phyloP scores from a whole-genome alignment of 2,113 vertebrate genomes.

The Laterallus jamaicensis region DNA sequence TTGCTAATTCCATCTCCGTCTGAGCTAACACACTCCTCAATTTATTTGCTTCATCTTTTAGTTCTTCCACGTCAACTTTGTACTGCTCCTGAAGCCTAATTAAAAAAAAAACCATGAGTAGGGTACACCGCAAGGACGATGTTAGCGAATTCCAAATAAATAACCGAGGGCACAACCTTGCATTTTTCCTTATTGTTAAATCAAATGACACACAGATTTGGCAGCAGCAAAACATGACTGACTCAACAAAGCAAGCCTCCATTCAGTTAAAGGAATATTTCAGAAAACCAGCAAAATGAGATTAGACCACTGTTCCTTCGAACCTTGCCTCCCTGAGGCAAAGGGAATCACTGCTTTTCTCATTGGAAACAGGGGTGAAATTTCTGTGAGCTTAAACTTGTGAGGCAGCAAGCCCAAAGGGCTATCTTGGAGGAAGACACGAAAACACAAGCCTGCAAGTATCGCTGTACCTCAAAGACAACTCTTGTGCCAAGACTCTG shows the following conservation, averaged over 20 bases:
- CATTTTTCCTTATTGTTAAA: neutral
- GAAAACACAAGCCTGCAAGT: no score
- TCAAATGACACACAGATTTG: neutral
- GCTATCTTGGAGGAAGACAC: no score
- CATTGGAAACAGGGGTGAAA: neutral
- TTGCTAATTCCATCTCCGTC: no score
- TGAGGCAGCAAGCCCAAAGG: no score
- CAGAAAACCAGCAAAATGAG: neutral
- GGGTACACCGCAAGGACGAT: neutral
- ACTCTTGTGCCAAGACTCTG: no score
- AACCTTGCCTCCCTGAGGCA: neutral
- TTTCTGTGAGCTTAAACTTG: no score
- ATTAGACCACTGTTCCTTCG: neutral
- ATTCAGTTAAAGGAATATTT: neutral
- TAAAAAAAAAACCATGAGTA: conserved; percentile 36
- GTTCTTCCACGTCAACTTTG: no score
- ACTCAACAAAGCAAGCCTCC: neutral
- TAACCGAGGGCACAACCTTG: neutral
- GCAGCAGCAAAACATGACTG: neutral
- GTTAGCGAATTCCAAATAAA: neutral
- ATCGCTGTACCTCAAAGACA: no score
- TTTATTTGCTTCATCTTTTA: no score
- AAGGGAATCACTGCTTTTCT: neutral
- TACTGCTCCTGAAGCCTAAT: conserved; percentile 85
- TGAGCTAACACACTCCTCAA: no score